Evolutionary conservation across 1,140 invertebrate genomes (phyloP), one percentile per base, ranked within the genome.

Genomic region (Lethrus apterus): DNA sequence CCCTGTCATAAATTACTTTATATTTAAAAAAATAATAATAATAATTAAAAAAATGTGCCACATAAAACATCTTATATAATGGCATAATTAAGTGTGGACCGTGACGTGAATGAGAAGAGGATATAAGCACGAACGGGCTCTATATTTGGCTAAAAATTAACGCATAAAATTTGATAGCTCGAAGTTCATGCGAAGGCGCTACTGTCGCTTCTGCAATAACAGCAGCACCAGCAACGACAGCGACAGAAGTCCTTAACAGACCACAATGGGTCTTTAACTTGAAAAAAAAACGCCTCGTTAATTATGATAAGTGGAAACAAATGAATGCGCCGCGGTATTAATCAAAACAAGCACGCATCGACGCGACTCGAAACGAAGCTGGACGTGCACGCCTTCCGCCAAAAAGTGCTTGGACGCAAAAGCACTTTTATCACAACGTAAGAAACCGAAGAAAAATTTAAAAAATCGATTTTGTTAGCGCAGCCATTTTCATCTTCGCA

Each of bases 291-390:
- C 46, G 29, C 30, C 51, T 61, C 59, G 57, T 61, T 61, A 61
- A 61, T 57, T 59, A 61, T 61, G 59, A 55, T 61, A 61, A 61
- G 46, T 48, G 55, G 59, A 57, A 61, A 52, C 59, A 59, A 58
- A 61, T 59, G 55, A 59, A 61, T 59, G 58, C 57, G 48, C 46
- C 31, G 20, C 38, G 51, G 55, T 53, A 61, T 61, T 59, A 61
- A 61, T 61, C 57, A 61, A 61, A 61, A 58, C 52, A 50, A 55
- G 51, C 59, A 61, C 57, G 59, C 55, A 52, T 34, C 32, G 19
- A 44, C 18, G 19, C n/a, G n/a, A n/a, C n/a, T n/a, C n/a, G n/a
- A n/a, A n/a, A n/a, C n/a, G n/a, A n/a, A n/a, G n/a, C n/a, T n/a
- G n/a, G n/a, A n/a, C n/a, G n/a, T n/a, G n/a, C n/a, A n/a, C n/a